phyloP scores from a whole-genome alignment of 2,888 invertebrate genomes.

The Caenorhabditis panamensis region DNA sequence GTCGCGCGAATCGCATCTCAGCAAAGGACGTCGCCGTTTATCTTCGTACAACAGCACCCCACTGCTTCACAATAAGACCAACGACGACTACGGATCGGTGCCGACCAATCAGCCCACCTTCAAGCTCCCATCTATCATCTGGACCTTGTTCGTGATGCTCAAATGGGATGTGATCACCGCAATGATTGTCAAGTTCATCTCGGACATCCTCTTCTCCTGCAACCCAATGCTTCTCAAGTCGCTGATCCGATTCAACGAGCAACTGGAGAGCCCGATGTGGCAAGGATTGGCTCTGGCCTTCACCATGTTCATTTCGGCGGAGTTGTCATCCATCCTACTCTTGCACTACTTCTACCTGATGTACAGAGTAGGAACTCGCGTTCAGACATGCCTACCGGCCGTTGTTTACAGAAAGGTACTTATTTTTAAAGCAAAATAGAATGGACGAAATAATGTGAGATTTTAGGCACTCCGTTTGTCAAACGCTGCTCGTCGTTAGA shows the following conservation, averaged over 20 bases:
- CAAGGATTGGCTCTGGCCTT: constrained; percentile 77
- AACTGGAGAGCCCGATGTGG: constrained; percentile 77
- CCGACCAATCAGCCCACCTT: constrained; percentile 15
- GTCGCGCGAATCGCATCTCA: constrained; percentile 9
- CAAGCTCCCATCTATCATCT: constrained; percentile 63
- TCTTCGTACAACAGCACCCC: constrained; percentile 62
- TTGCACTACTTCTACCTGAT: constrained; percentile 80
- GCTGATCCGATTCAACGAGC: constrained; percentile 77
- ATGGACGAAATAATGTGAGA: no score
- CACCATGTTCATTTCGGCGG: constrained; percentile 76
- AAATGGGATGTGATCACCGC: constrained; percentile 77
- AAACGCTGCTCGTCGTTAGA: constrained; percentile 82
- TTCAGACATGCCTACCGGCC: constrained; percentile 78
- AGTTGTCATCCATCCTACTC: constrained; percentile 77
- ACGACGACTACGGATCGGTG: constrained; percentile 67
- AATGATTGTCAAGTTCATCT: constrained; percentile 75
- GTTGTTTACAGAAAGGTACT: constrained; percentile 82
- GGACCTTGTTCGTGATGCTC: constrained; percentile 75
- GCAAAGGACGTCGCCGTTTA: constrained; percentile 32
- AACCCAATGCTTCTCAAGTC: constrained; percentile 78
- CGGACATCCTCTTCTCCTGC: constrained; percentile 77
- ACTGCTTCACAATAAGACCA: constrained; percentile 58
- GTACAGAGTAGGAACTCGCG: constrained; percentile 79
- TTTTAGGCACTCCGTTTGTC: constrained; percentile 82
- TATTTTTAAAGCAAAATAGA: no score